Base-by-base conservation (phyloP, 2,888 invertebrate species). In the Agriotes lineatus region DNA sequence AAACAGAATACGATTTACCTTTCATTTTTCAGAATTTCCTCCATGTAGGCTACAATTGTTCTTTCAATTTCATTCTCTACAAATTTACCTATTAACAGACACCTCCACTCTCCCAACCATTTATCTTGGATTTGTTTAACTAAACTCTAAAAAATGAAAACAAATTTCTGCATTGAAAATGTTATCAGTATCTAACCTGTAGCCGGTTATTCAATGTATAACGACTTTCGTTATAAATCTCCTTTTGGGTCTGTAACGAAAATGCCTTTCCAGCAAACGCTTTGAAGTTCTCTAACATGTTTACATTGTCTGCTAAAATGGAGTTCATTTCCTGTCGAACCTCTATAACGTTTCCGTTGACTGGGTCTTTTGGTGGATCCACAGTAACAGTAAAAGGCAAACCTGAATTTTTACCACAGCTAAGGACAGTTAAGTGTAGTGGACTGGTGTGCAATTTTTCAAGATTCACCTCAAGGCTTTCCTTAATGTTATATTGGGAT, bases 31-130 rank as follows among this genome's bases (percentile, higher is more conserved):
- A n/a, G n/a, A n/a, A n/a, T n/a, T n/a, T n/a, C n/a, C n/a, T n/a
- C n/a, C n/a, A n/a, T n/a, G n/a, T n/a, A n/a, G n/a, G n/a, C n/a
- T n/a, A n/a, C n/a, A 3, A 91, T 78, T 60, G 81, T 84, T 4
- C 85, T 79, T 54, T 86, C 86, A 18, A 88, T 72, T 1, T 74
- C 72, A 3, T 82, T 69, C 72, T 90, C 87, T 10, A 84, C 64
- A 25, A 88, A 84, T 76, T 88, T 89, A 1, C 91, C 91, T 3
- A 89, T 85, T 10, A 91, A 85, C 54, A 91, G 82, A 73, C 89
- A 83, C 70, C 88, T 86, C 89, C 90, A 92, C 20, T 89, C 89
- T 42, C 87, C 87, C 0, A 92, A 82, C 90, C 90, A 91, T 30
- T 87, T 84, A 10, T 85, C 84, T 74, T 90, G 89, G 80, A 91